Base-by-base conservation (phyloP, 2,797 vertebrate genomes). In the Enteromius paludinosus region DNA sequence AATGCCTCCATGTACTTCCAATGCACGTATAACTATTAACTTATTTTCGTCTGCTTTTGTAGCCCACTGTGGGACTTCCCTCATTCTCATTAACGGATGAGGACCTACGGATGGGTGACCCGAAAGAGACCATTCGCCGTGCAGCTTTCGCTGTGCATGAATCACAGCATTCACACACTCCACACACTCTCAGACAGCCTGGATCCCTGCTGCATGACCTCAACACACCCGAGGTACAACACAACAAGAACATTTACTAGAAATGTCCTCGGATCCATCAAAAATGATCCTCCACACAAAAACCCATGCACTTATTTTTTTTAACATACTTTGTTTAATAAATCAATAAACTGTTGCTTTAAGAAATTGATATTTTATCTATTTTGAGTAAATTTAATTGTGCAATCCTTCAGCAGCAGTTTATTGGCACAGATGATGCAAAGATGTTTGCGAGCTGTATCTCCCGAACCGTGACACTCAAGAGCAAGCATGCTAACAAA, bases 401-500 rank as follows among this genome's bases (percentile, higher is more conserved):
- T 47, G 15, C 1, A 18, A 70, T 71, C 15, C 8, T 28, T 47
- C 25, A 30, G 25, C 25, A 8, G 25, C 25, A 62, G 59, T 17
- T 17, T 25, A 62, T 17, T 62, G 59, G 59, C 11, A 62, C 59
- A 30, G 59, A 30, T 30, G 59, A 62, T 5, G 86, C 92, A 7
- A 95, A 96, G 91, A 93, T 94, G 56, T 93, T 81, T 56, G 81
- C 93, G 83, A 96, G 95, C 87, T 98, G 97, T 87, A 97, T 98
- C 88, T 95, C 96, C 0, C 95, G 94, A 0, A 95, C 96, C 0
- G 93, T 96, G 83, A 96, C 95, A 1, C 92, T 96, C 14, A 96
- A 96, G 87, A 94, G 94, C 47, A 92, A 89, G 86, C 91, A 93
- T 1, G 79, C 86, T 1, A 87, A 33, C 79, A 72, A 85, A 0